Evolutionary conservation across 2,888 invertebrate genomes (phyloP).

Genomic region (Rhorus exstirpatorius): DNA sequence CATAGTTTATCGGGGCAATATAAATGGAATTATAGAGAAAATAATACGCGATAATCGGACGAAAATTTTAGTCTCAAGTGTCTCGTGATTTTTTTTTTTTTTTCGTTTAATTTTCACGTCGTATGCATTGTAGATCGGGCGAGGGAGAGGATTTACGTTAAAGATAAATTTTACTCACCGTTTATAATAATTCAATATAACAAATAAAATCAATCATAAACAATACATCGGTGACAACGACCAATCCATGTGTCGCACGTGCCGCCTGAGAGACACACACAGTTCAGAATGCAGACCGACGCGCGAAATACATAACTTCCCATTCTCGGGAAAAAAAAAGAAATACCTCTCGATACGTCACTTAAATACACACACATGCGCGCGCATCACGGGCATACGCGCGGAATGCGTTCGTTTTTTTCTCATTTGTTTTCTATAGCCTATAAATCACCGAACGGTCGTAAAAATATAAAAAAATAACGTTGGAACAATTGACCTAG

Average conservation of each 20-base stretch:
- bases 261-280: constrained; percentile 66
- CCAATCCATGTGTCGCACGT: constrained; percentile 78
- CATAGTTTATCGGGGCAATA: too few species aligned
- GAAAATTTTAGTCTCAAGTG: too few species aligned
- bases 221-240: constrained; percentile 72
- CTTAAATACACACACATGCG: background rate
- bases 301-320: constrained; percentile 43
- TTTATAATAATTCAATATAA: constrained; percentile 70
- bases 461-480: background rate
- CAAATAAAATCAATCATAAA: constrained; percentile 69
- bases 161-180: constrained; percentile 70
- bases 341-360: constrained; percentile 1
- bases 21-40: too few species aligned
- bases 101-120: background rate
- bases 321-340: background rate
- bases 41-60: too few species aligned
- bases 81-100: too few species aligned
- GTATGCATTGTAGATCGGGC: background rate
- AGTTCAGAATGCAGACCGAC: constrained; percentile 23
- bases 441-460: too few species aligned
- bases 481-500: background rate
- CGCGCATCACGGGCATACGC: background rate
- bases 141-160: background rate
- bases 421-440: too few species aligned
- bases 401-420: background rate